Conservation (phyloP, 2,888 invertebrate species). For the Octodonta nipae region DNA sequence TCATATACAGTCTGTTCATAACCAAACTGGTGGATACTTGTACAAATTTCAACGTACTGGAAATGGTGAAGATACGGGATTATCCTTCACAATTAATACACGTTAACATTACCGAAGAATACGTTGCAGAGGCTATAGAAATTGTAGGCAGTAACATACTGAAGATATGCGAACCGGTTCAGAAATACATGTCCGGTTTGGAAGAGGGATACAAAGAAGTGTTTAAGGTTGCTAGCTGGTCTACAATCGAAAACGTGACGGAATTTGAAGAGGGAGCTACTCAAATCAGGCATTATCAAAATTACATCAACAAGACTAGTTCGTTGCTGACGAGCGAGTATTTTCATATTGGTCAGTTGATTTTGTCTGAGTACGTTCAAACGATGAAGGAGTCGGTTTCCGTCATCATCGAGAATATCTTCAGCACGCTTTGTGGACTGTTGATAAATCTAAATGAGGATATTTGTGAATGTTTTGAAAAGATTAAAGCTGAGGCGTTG, state of each 20-base stretch:
- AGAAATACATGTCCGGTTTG: conserved; percentile 41
- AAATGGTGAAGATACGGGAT: conserved; percentile 18
- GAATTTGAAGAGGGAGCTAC: conserved; percentile 45
- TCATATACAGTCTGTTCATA: conserved; percentile 45
- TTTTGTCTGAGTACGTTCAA: conserved; percentile 48
- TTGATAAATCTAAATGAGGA: conserved; percentile 53
- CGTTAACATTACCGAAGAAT: conserved; percentile 25
- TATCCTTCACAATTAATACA: conserved; percentile 18
- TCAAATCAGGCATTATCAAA: conserved; percentile 48
- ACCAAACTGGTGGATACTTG: conserved; percentile 19
- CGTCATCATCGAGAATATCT: conserved; percentile 46
- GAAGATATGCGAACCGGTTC: conserved; percentile 43
- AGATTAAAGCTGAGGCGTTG: conserved; percentile 52
- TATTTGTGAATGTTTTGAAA: conserved; percentile 60
- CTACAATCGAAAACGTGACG: no score
- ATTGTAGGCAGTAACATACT: conserved; percentile 41
- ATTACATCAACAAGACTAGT: conserved; percentile 46
- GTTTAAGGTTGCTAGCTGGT: background rate
- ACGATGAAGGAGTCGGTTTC: conserved; percentile 47
- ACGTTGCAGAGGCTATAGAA: conserved; percentile 37
- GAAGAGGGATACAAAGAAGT: conserved; percentile 40
- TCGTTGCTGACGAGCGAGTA: conserved; percentile 53
- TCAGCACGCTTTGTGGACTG: conserved; percentile 46
- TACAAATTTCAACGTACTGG: conserved; percentile 16
- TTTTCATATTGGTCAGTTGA: conserved; percentile 50